These are phyloP conservation scores for Scaptodrosophila lebanonensis DNA, from an alignment of 1,140 invertebrate species.

Conservation along the genomic window DNA sequence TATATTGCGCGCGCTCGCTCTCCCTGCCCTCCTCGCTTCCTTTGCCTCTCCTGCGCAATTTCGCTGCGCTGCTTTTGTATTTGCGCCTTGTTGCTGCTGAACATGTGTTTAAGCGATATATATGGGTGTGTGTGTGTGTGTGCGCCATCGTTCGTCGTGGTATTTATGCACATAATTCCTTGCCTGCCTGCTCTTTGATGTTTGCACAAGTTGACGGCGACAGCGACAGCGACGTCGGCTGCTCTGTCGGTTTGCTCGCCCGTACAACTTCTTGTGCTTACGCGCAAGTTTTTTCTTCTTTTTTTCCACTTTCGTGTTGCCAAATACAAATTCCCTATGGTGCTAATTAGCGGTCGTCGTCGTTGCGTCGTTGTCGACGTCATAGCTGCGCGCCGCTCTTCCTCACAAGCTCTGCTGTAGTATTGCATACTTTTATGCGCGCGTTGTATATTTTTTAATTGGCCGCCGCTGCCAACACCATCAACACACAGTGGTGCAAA, in stretches of 20 bases:
- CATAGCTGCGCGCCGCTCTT: background rate
- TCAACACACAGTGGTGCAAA: no score
- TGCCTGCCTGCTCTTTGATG: constrained; percentile 57
- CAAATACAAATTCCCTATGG: constrained; percentile 69
- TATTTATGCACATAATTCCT: constrained; percentile 51
- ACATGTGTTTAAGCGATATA: constrained; percentile 3
- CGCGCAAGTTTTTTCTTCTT: constrained; percentile 49
- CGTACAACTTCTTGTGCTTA: constrained; percentile 45
- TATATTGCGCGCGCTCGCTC: constrained; percentile 32
- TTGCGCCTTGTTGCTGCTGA: no score
- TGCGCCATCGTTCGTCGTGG: constrained; percentile 9
- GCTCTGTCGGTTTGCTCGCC: background rate
- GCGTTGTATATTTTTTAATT: constrained; percentile 70
- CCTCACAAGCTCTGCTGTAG: constrained; percentile 10
- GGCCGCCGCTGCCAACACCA: constrained; percentile 42
- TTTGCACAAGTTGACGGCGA: constrained; percentile 57
- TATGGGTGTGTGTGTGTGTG: constrained; percentile 18
- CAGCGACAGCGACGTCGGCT: background rate
- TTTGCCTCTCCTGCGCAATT: background rate
- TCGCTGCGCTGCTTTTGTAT: no score
- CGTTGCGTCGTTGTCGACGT: constrained; percentile 37
- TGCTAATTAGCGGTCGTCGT: constrained; percentile 65
- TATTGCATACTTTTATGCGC: constrained; percentile 36
- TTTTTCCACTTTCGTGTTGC: constrained; percentile 1
- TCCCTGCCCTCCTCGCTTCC: background rate